Conservation (phyloP, 2,797 vertebrate genomes). For the Muscicapa striata region DNA sequence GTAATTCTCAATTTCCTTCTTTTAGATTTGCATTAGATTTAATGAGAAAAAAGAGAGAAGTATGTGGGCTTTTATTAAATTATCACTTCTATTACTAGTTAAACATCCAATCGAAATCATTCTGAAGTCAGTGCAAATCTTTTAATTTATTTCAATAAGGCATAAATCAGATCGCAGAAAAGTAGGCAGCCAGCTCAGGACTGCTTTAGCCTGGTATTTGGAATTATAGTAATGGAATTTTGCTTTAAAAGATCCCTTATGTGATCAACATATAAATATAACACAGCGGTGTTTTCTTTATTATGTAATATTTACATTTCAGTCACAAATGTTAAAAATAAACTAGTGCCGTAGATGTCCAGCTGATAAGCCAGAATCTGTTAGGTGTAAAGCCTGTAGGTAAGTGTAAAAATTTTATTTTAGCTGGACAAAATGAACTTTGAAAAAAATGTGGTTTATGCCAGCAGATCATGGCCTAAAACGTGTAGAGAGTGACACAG, state of each 20-base stretch:
- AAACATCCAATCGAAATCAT: constrained; percentile 29
- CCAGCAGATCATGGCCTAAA: constrained; percentile 6
- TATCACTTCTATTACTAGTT: constrained; percentile 44
- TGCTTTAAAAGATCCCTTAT: constrained; percentile 56
- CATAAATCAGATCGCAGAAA: constrained; percentile 44
- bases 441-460: background rate
- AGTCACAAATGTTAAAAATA: constrained; percentile 48
- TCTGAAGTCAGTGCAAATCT: constrained; percentile 50
- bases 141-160: constrained; percentile 58
- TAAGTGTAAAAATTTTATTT: constrained; percentile 7
- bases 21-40: constrained; percentile 68
- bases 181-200: constrained; percentile 19
- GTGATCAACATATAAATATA: constrained; percentile 7
- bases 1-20: constrained; percentile 72
- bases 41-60: constrained; percentile 44
- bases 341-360: background rate
- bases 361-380: constrained; percentile 28
- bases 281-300: constrained; percentile 62
- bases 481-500: background rate
- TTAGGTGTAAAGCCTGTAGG: background rate
- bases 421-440: background rate
- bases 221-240: constrained; percentile 65
- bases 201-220: constrained; percentile 63
- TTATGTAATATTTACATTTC: constrained; percentile 64
- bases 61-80: constrained; percentile 50